Percentiles rank a stretch among this genome's conserved stretches.
Evolutionary conservation across 2,113 vertebrate species (phyloP).

Genomic region (Entomyzon cyanotis): DNA sequence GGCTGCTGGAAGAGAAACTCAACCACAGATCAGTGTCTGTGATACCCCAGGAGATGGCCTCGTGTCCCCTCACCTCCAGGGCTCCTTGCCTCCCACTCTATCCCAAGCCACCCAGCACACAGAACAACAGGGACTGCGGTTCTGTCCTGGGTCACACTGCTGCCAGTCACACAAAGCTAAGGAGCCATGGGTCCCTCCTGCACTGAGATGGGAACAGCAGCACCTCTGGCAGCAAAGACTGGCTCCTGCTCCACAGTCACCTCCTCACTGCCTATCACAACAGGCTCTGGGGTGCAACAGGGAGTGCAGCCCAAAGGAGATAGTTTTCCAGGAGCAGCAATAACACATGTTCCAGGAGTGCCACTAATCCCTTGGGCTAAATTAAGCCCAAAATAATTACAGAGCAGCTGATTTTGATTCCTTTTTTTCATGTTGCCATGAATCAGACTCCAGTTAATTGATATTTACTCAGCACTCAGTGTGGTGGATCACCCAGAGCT

Average conservation of each 20-base stretch:
- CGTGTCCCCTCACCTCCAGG: not conserved
- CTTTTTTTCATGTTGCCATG: not conserved
- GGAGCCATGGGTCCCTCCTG: not conserved
- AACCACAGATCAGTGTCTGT: not conserved
- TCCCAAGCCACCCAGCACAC: not conserved
- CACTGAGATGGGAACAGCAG: not conserved
- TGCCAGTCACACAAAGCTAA: not conserved
- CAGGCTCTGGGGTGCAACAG: not conserved
- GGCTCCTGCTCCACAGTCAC: not conserved
- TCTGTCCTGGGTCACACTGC: not conserved
- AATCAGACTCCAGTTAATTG: slow-evolving; percentile 27
- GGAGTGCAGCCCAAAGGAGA: not conserved
- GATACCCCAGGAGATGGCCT: not conserved
- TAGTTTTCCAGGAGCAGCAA: not conserved
- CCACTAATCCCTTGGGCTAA: not conserved
- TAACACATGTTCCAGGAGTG: not conserved
- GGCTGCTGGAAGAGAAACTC: not conserved
- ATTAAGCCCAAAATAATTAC: slow-evolving; percentile 29
- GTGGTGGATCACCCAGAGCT: not conserved
- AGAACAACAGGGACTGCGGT: not conserved
- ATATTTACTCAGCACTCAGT: not conserved
- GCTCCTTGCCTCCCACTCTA: not conserved
- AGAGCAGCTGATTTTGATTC: not conserved
- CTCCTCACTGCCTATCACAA: not conserved
- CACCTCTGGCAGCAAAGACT: not conserved